Evolutionary conservation across 2,797 vertebrate genomes (phyloP), one percentile per base, ranked within the genome.

Genomic region (Silurus aristotelis): DNA sequence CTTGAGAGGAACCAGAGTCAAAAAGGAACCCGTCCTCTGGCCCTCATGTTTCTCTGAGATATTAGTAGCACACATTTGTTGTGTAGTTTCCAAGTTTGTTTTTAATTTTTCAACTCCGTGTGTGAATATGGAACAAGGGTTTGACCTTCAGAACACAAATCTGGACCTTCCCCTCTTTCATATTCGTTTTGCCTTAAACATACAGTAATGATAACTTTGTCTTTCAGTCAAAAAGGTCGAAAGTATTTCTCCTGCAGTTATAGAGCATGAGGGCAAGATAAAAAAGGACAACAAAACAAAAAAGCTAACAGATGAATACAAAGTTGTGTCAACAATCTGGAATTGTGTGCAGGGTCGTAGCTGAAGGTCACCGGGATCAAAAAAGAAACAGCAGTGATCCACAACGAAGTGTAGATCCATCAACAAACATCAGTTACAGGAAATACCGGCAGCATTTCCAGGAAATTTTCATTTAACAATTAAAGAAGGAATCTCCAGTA

Each of bases 291-390:
- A 58, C 31, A 9, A 27, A 15, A 52, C 1, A 2, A 63, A 25
- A 80, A 64, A 15, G 0, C 9, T 9, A 77, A 70, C 1, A 81
- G 43, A 78, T 31, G n/a, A 78, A 9, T 13, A 27, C 15, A 66
- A 43, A 82, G 79, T 85, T 75, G 48, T 67, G 71, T 58, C 78
- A 85, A 85, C 78, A 79, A 75, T 20, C 27, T 25, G 61, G 60
- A 81, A 64, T 46, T 5, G 84, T 10, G 38, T 56, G 55, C 67
- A 31, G 56, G 66, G 27, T 56, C 67, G 1, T 10, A 38, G 56
- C n/a, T 13, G 43, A 80, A 85, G 60, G 20, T 80, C 68, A 17
- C 25, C 20, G 2, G 64, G 58, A n/a, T 15, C 5, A 38, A 38
- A 63, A 76, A 76, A 67, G 17, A 5, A 70, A 56, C 31, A 6